Evolutionary conservation across 2,113 vertebrate species (phyloP).

Genomic region (Tychaedon coryphoeus): DNA sequence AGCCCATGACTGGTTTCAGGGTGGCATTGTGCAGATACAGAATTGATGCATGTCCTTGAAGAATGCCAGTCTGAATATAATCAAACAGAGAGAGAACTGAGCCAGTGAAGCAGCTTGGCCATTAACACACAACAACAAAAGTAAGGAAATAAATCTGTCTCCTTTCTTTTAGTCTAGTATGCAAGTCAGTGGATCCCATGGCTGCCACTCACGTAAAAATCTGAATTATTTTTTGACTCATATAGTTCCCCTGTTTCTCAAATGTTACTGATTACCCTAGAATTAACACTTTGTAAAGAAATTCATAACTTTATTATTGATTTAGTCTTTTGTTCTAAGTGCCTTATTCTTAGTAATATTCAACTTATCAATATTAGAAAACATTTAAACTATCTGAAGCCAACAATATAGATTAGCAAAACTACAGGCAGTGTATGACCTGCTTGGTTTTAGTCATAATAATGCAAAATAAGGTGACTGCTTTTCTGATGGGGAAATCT

Average conservation of each 20-base stretch:
- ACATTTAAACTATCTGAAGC: background rate
- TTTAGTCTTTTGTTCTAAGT: background rate
- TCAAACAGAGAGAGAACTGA: background rate
- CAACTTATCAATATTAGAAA: background rate
- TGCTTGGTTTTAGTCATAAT: background rate
- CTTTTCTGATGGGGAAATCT: background rate
- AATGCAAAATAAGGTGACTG: background rate
- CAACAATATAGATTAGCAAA: background rate
- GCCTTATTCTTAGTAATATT: background rate
- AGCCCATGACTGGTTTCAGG: background rate
- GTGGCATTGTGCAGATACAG: background rate
- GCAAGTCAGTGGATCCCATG: background rate
- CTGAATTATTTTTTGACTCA: background rate
- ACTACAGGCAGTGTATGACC: background rate
- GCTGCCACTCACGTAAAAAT: background rate
- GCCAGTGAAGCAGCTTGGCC: background rate
- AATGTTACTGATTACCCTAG: background rate
- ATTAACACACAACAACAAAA: background rate
- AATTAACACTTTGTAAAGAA: background rate
- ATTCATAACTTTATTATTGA: background rate
- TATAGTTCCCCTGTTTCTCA: background rate
- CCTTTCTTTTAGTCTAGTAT: background rate
- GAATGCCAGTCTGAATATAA: background rate
- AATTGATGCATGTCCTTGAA: slow-evolving; percentile 6
- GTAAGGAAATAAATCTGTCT: background rate